A percentile compares a stretch with the other conserved stretches of the same genome.
These are phyloP conservation scores for Petrosia ficiformis DNA, from an alignment of 37 sponge, comb jelly and placozoan species.

Conservation along the genomic window DNA sequence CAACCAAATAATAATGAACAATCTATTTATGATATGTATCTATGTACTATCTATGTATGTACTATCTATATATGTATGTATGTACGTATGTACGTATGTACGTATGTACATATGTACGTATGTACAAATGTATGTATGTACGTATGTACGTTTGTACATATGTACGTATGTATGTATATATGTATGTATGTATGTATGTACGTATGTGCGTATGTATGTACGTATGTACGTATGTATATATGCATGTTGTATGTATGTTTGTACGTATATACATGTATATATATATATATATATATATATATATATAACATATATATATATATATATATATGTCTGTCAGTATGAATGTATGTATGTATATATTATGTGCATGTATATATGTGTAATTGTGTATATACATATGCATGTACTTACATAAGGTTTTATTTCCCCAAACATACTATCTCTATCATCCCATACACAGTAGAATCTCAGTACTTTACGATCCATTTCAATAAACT, in stretches of 20 bases:
- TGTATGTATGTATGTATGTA: not conserved
- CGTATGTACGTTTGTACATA: not conserved
- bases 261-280: slow-evolving; percentile 8
- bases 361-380: not conserved
- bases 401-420: slow-evolving; percentile 83
- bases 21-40: slow-evolving; percentile 25
- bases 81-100: slow-evolving; percentile 10
- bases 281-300: not conserved
- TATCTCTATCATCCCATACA: slow-evolving; percentile 97
- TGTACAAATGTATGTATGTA: not conserved
- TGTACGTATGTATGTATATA: not conserved
- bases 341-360: not conserved
- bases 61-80: not conserved
- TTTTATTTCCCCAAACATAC: slow-evolving; percentile 96
- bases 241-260: not conserved
- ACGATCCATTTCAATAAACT: slow-evolving; percentile 91
- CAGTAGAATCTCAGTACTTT: slow-evolving; percentile 92
- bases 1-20: slow-evolving; percentile 93
- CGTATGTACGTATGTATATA: not conserved
- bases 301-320: not conserved
- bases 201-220: not conserved
- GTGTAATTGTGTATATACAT: not conserved
- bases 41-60: not conserved
- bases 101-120: not conserved
- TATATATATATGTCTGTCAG: not conserved